Base-by-base conservation (phyloP, 2,113 vertebrate species). In the Brachionichthys hirsutus region DNA sequence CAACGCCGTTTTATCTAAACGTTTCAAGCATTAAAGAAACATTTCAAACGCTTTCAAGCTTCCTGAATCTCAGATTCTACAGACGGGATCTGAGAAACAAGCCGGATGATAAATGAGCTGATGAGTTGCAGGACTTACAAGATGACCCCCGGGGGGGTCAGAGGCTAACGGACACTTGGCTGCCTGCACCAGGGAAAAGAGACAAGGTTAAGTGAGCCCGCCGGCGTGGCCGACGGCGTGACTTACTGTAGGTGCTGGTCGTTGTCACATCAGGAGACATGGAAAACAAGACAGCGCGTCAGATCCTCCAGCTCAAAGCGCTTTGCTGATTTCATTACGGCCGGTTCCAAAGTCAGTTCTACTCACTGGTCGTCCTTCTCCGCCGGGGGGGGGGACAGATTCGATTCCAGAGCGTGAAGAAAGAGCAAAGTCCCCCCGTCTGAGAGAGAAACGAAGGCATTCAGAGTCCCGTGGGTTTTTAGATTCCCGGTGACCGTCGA, bases 181-280 rank as follows among this genome's bases (percentile, higher is more conserved):
- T 48, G 50, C 56, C 77, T 77, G 9, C 13, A 55, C 0, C 17
- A 11, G 44, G 12, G 53, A 19, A 13, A 4, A 63, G 0, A 42
- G 1, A n/a, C 3, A n/a, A 15, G 6, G 17, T 54, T 36, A 12
- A 18, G 8, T 17, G 24, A 8, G 8, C 14, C 48, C 5, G 22
- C 40, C 15, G 16, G 14, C 20, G 14, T 45, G 70, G n/a, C n/a
- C 52, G 70, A 19, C 35, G n/a, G 17, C 50, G 13, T 0, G 3
- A 64, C 75, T 70, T 62, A 75, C 71, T 57, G 38, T 51, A 68
- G 12, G 67, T 69, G 71, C 70, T 62, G 47, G 54, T 62, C 54
- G 46, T 53, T 44, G 30, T 35, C 57, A 62, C 30, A 52, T 43
- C 63, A 72, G 51, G 34, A 54, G 20, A 43, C 65, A 70, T 60